These are phyloP conservation scores for Pempheris klunzingeri DNA, from an alignment of 2,797 vertebrate genomes.

Conservation along the genomic window DNA sequence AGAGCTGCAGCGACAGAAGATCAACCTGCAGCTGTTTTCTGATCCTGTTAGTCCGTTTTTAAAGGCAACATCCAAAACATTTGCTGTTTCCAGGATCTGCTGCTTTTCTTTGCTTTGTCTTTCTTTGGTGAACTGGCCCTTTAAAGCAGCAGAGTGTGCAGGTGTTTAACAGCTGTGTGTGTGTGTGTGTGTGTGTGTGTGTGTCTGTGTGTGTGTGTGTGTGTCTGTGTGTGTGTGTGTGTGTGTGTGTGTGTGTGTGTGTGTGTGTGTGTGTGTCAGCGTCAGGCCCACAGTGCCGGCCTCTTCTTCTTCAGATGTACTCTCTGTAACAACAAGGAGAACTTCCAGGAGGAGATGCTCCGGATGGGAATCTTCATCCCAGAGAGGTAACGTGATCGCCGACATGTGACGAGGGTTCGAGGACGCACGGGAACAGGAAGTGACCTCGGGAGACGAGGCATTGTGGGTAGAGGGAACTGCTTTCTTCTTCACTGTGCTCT, in stretches of 20 bases:
- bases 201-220: no score
- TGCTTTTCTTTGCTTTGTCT: no score
- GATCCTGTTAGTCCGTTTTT: no score
- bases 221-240: background rate
- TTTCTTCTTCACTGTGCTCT: background rate
- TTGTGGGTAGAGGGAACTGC: background rate
- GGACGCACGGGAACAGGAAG: no score
- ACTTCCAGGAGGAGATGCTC: constrained; percentile 96
- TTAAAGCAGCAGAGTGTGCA: background rate
- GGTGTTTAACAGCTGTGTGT: background rate
- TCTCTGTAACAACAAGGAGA: constrained; percentile 94
- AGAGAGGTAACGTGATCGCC: constrained; percentile 86
- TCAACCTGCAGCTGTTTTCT: no score
- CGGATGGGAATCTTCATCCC: constrained; percentile 96
- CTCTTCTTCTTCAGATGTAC: constrained; percentile 97
- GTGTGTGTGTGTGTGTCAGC: constrained; percentile 76
- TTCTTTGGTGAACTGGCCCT: no score
- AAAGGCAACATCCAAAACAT: no score
- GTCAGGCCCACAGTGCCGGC: constrained; percentile 94
- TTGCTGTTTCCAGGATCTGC: no score
- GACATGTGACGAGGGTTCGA: no score
- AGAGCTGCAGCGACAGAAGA: no score
- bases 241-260: constrained; percentile 9
- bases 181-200: no score
- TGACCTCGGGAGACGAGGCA: background rate